These are phyloP conservation scores for Upupa epops DNA, from an alignment of 2,113 vertebrate genomes.

Conservation along the genomic window DNA sequence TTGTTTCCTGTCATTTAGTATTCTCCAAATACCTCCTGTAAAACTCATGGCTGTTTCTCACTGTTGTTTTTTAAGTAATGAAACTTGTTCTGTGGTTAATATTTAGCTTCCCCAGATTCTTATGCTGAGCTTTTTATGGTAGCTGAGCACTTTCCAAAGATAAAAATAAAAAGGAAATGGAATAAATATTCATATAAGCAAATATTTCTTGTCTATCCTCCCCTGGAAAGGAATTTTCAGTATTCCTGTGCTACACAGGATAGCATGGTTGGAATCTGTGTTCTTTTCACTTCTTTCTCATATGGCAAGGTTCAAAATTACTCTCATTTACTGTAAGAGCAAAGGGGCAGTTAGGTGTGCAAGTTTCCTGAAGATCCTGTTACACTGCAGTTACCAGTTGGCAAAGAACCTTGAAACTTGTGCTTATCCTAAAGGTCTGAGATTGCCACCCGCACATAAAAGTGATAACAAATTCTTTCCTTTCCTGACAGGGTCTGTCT, in stretches of 20 bases:
- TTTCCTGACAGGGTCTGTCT: neutral
- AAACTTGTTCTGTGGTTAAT: neutral
- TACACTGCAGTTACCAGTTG: neutral
- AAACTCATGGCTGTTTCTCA: slow-evolving; percentile 2
- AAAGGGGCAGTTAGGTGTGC: neutral
- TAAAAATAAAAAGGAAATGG: slow-evolving; percentile 26
- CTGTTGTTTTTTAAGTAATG: neutral
- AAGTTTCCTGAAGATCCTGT: neutral
- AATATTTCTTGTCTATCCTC: neutral
- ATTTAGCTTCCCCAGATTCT: neutral
- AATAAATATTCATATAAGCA: neutral
- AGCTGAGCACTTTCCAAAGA: neutral
- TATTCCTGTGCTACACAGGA: neutral
- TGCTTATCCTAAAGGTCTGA: neutral
- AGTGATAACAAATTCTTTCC: neutral
- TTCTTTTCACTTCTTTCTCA: neutral
- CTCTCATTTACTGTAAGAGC: neutral
- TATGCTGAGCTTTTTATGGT: neutral
- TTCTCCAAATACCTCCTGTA: neutral
- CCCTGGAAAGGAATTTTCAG: neutral
- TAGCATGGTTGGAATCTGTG: neutral
- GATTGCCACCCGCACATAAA: neutral
- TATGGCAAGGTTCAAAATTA: neutral
- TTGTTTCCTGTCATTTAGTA: neutral
- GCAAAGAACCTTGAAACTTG: neutral